Evolutionary conservation across 2,113 vertebrate genomes (phyloP).

Genomic region (Eretmochelys imbricata): DNA sequence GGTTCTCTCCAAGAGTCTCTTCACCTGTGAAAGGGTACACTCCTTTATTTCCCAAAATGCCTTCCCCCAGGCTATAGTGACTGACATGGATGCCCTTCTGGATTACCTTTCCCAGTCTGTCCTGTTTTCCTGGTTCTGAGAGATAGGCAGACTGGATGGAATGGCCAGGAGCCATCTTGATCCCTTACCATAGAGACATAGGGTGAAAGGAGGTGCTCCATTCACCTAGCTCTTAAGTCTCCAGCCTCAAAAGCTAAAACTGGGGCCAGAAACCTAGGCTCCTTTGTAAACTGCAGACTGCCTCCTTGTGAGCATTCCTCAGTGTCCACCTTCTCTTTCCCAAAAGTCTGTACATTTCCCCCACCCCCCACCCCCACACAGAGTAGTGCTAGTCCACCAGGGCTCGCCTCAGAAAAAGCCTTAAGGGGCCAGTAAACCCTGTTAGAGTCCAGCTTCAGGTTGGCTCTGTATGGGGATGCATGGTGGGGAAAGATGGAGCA

Average conservation of each 20-base stretch:
- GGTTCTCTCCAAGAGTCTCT: background rate
- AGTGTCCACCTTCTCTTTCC: background rate
- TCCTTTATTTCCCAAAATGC: background rate
- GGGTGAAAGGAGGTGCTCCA: background rate
- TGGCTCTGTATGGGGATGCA: background rate
- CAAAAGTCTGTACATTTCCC: background rate
- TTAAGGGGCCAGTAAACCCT: background rate
- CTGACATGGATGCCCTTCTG: background rate
- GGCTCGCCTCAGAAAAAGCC: background rate
- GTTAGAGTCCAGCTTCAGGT: background rate
- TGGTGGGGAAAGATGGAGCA: background rate
- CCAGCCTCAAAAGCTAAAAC: background rate
- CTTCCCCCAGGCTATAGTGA: background rate
- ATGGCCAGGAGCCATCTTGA: background rate
- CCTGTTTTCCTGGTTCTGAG: background rate
- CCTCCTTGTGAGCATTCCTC: background rate
- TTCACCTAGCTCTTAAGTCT: too few relatives aligned
- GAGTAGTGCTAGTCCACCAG: background rate
- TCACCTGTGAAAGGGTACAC: background rate
- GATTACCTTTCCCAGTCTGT: background rate
- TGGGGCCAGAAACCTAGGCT: background rate
- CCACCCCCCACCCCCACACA: too few relatives aligned
- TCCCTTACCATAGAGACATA: background rate
- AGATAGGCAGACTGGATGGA: background rate
- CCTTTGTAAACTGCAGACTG: background rate